Evolutionary conservation across 2,888 invertebrate species (phyloP).

Genomic region (Druceiella hillmani): DNA sequence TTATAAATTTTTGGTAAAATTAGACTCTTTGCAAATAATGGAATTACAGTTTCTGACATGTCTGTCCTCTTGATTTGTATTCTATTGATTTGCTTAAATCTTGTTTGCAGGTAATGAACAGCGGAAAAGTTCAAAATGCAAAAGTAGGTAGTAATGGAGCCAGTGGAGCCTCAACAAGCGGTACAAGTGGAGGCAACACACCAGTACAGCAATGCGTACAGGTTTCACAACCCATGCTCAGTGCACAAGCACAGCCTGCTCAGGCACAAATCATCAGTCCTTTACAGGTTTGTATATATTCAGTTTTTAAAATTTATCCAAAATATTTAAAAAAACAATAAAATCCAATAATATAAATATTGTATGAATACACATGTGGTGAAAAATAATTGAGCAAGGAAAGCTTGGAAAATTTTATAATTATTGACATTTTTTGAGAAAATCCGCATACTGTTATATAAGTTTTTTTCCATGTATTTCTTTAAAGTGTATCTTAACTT

Average conservation of each 20-base stretch:
- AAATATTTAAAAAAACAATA: constrained; percentile 12
- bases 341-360: constrained; percentile 7
- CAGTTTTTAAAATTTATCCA: constrained; percentile 14
- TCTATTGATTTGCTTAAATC: constrained; percentile 1
- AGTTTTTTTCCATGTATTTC: too few species aligned
- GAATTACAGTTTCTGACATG: too few species aligned
- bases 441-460: too few species aligned
- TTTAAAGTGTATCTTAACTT: too few species aligned
- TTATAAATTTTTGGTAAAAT: too few species aligned
- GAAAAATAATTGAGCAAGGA: too few species aligned
- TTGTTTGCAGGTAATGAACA: constrained; percentile 33
- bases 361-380: constrained; percentile 17
- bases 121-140: constrained; percentile 38
- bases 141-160: constrained; percentile 21
- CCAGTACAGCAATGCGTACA: constrained; percentile 64
- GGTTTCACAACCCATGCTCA: constrained; percentile 64
- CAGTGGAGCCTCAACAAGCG: constrained; percentile 35
- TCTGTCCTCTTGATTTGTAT: too few species aligned
- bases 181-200: constrained; percentile 33
- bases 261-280: constrained; percentile 71
- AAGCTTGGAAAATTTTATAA: too few species aligned
- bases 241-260: constrained; percentile 58
- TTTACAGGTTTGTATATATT: constrained; percentile 49
- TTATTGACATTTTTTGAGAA: too few species aligned
- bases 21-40: too few species aligned